Conservation (phyloP, 2,888 invertebrate species). For the Eueremaeus valkanovi region DNA sequence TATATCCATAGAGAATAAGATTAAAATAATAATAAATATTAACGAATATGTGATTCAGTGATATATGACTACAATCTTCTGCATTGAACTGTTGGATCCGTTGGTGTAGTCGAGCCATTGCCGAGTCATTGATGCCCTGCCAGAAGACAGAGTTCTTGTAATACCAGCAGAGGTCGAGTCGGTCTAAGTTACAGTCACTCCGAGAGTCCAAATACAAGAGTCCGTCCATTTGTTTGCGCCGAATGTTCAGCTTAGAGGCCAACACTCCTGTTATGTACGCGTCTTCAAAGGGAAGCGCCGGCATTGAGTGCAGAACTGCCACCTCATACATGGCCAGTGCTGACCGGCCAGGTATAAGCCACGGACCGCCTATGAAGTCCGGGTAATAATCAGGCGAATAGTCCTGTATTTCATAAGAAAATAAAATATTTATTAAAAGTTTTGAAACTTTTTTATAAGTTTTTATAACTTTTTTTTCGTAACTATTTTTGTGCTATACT, state of each 20-base stretch:
- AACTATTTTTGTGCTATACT: too few relatives aligned
- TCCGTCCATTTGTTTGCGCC: background rate
- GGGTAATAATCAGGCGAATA: constrained; percentile 28
- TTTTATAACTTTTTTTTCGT: background rate
- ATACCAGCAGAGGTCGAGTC: background rate
- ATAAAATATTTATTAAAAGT: too few relatives aligned
- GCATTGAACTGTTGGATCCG: background rate
- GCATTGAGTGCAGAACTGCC: background rate
- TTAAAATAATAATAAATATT: background rate
- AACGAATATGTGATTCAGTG: background rate
- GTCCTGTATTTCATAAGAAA: constrained; percentile 7
- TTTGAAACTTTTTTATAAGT: too few relatives aligned
- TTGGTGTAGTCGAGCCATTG: background rate
- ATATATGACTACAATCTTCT: background rate
- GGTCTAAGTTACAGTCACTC: background rate
- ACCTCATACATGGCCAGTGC: background rate
- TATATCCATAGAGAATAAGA: background rate
- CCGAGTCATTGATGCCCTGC: background rate
- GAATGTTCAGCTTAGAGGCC: constrained; percentile 14
- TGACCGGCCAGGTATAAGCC: constrained; percentile 5
- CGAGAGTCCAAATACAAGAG: background rate
- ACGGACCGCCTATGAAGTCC: constrained; percentile 25
- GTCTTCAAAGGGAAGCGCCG: constrained; percentile 19
- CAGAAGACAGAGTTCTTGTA: background rate
- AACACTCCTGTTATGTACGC: constrained; percentile 36